Evolutionary conservation across 2,113 vertebrate species (phyloP).

Genomic region (Macaca nemestrina): DNA sequence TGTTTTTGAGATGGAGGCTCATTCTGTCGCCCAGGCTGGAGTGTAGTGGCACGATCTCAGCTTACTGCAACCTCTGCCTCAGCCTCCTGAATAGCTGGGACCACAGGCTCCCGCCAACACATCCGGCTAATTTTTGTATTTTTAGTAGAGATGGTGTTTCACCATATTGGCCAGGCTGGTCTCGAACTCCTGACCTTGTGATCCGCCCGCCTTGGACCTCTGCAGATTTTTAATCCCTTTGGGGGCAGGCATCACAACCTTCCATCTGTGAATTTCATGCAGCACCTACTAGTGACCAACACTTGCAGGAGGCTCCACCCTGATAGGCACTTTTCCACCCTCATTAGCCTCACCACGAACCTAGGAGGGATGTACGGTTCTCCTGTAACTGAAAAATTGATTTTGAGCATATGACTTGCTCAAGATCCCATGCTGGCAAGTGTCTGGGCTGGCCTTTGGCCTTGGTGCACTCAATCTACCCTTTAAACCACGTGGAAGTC

Average conservation of each 20-base stretch:
- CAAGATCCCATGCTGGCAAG: not conserved
- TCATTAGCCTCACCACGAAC: not conserved
- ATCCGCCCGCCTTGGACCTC: too few species aligned
- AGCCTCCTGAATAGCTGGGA: too few species aligned
- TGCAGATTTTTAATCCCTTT: not conserved
- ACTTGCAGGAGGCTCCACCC: fast-evolving
- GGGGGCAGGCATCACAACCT: not conserved
- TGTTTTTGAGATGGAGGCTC: too few species aligned
- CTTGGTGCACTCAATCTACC: not conserved
- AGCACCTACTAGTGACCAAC: not conserved
- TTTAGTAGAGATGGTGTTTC: too few species aligned
- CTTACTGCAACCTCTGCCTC: too few species aligned
- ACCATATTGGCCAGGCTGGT: too few species aligned
- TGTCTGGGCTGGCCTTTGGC: not conserved
- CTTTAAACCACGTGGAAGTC: not conserved
- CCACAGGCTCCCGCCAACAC: too few species aligned
- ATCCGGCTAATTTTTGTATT: too few species aligned
- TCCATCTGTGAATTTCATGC: not conserved
- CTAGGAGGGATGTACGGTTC: not conserved
- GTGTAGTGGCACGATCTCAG: too few species aligned
- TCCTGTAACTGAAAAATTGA: not conserved
- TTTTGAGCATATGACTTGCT: not conserved
- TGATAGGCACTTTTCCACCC: fast-evolving
- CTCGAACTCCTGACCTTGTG: too few species aligned
- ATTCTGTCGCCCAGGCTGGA: too few species aligned